phyloP scores from a whole-genome alignment of 1,140 invertebrate genomes.

The Sinonovacula constricta region DNA sequence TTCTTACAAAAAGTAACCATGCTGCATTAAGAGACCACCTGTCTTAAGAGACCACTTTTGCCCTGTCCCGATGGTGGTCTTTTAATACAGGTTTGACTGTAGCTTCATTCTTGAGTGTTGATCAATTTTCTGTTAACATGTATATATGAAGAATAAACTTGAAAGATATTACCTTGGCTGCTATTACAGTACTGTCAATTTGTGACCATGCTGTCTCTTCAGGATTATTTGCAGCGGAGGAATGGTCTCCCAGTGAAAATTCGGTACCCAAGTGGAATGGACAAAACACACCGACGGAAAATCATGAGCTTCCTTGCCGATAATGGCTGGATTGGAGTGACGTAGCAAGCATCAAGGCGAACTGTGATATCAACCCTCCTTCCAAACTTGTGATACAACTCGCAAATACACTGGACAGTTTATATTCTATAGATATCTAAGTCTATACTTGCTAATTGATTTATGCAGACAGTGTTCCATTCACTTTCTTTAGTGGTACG shows the following conservation, averaged over 20 bases:
- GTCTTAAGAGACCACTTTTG: too few relatives aligned
- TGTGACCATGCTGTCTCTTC: conserved; percentile 25
- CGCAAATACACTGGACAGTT: too few relatives aligned
- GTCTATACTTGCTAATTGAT: too few relatives aligned
- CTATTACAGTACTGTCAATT: not conserved
- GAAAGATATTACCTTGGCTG: not conserved
- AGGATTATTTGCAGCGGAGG: conserved; percentile 77
- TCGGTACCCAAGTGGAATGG: conserved; percentile 75
- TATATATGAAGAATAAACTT: not conserved
- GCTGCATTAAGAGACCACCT: too few relatives aligned
- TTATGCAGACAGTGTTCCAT: too few relatives aligned
- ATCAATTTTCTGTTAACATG: not conserved
- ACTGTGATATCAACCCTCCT: conserved; percentile 17
- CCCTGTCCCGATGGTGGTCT: too few relatives aligned
- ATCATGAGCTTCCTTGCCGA: conserved; percentile 78
- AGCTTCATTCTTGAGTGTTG: not conserved
- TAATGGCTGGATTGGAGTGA: conserved; percentile 78
- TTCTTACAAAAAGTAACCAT: too few relatives aligned
- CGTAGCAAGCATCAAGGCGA: too few relatives aligned
- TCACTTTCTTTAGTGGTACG: too few relatives aligned
- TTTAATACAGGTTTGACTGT: too few relatives aligned
- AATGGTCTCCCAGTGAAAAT: conserved; percentile 76
- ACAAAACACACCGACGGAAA: conserved; percentile 76
- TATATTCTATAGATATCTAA: too few relatives aligned
- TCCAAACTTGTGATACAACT: conserved; percentile 44